Percentiles rank a stretch among this genome's conserved stretches.
Conservation (phyloP, 2,888 invertebrate species). For the Acleris laterana region DNA sequence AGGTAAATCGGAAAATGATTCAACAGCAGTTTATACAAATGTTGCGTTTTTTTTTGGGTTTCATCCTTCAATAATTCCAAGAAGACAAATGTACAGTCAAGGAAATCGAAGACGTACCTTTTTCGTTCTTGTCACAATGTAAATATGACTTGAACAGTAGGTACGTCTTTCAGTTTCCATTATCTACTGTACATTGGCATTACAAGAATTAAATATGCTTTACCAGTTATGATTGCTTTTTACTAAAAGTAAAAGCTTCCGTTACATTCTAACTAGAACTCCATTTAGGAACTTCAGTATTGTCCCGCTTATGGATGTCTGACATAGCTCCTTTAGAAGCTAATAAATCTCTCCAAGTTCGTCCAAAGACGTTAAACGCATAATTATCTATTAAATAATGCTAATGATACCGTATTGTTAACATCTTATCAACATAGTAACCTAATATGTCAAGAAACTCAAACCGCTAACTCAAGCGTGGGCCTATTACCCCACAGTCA, state of each 20-base stretch:
- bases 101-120: too few species aligned
- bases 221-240: too few species aligned
- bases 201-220: too few species aligned
- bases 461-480: constrained; percentile 28
- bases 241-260: too few species aligned
- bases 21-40: fast-evolving
- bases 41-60: too few species aligned
- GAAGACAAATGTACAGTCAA: too few species aligned
- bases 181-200: too few species aligned
- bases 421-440: constrained; percentile 33
- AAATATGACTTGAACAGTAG: too few species aligned
- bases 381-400: constrained; percentile 32
- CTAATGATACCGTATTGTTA: constrained; percentile 29
- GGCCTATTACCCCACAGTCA: constrained; percentile 27
- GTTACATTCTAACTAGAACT: background rate
- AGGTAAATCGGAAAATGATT: too few species aligned
- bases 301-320: background rate
- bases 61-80: too few species aligned
- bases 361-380: constrained; percentile 17
- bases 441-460: constrained; percentile 32
- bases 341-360: constrained; percentile 15
- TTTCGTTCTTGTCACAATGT: too few species aligned
- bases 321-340: constrained; percentile 10
- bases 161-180: too few species aligned
- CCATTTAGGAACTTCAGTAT: background rate